Conservation (phyloP, 2,888 invertebrate genomes). For the Linnaemya tessellans region DNA sequence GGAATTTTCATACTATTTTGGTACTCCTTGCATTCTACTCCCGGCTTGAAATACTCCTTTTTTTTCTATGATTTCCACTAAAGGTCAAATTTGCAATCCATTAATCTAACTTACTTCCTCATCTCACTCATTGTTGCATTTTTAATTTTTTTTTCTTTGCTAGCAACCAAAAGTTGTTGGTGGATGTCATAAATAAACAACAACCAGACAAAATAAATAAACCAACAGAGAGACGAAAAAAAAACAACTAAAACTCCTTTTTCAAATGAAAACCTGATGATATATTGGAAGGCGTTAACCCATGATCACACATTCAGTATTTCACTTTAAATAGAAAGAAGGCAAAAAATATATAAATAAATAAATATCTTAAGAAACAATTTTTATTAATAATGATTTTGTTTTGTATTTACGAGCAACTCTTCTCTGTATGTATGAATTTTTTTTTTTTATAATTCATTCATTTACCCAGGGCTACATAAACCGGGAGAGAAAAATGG, state of each 20-base stretch:
- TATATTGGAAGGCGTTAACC: constrained; percentile 75
- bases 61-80: neutral
- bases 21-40: neutral
- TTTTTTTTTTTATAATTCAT: constrained; percentile 23
- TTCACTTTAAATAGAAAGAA: constrained; percentile 35
- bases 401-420: constrained; percentile 58
- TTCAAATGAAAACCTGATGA: constrained; percentile 62
- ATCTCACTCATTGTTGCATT: constrained; percentile 3
- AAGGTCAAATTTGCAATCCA: constrained; percentile 30
- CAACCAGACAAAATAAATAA: constrained; percentile 20
- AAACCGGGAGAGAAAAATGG: constrained; percentile 1
- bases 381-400: constrained; percentile 48
- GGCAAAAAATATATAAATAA: too few relatives aligned
- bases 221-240: neutral
- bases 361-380: constrained; percentile 7
- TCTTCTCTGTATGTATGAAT: constrained; percentile 38
- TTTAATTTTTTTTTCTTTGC: neutral
- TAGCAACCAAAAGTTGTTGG: constrained; percentile 38
- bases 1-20: neutral
- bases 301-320: constrained; percentile 70
- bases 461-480: constrained; percentile 51
- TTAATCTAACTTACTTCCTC: constrained; percentile 54
- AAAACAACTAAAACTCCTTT: constrained; percentile 11
- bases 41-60: neutral
- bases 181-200: constrained; percentile 48